Conservation (phyloP, 1,140 invertebrate genomes). For the Musca vetustissima region DNA sequence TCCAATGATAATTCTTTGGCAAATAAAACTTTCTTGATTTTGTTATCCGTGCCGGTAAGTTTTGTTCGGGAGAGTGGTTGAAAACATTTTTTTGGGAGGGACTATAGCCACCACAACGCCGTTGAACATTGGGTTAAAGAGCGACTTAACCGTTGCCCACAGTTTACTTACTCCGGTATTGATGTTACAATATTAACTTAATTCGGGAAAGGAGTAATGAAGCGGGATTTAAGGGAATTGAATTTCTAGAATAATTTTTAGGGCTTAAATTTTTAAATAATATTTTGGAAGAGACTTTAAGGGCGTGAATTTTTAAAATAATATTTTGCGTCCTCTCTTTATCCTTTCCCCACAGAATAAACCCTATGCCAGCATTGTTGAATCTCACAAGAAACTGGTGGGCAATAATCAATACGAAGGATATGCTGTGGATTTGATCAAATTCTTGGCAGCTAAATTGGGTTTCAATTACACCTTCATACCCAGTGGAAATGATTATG, state of each 20-base stretch:
- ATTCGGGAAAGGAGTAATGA: too few species aligned
- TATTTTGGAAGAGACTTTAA: too few species aligned
- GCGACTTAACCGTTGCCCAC: too few species aligned
- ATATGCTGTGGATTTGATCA: slow-evolving; percentile 78
- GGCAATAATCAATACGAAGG: slow-evolving; percentile 85
- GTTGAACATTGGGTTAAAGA: too few species aligned
- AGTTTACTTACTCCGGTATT: too few species aligned
- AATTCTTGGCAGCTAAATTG: slow-evolving; percentile 70
- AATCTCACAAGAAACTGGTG: slow-evolving; percentile 65
- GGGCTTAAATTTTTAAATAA: too few species aligned
- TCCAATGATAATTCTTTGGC: slow-evolving; percentile 62
- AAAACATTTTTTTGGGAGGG: background rate
- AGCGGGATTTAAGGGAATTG: too few species aligned
- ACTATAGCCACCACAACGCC: too few species aligned
- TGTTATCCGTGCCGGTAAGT: slow-evolving; percentile 61
- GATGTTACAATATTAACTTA: too few species aligned
- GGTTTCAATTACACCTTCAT: slow-evolving; percentile 86
- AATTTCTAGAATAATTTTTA: too few species aligned
- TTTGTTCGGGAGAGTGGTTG: background rate
- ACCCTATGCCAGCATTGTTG: slow-evolving; percentile 83
- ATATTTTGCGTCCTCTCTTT: background rate
- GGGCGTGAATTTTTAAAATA: background rate
- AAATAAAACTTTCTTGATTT: slow-evolving; percentile 82
- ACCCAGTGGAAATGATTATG: slow-evolving; percentile 76
- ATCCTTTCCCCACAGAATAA: slow-evolving; percentile 61